Percentiles rank a stretch among this genome's conserved stretches.
These are phyloP conservation scores for Poecilia velifera DNA, from an alignment of 2,797 vertebrate genomes.

Conservation along the genomic window DNA sequence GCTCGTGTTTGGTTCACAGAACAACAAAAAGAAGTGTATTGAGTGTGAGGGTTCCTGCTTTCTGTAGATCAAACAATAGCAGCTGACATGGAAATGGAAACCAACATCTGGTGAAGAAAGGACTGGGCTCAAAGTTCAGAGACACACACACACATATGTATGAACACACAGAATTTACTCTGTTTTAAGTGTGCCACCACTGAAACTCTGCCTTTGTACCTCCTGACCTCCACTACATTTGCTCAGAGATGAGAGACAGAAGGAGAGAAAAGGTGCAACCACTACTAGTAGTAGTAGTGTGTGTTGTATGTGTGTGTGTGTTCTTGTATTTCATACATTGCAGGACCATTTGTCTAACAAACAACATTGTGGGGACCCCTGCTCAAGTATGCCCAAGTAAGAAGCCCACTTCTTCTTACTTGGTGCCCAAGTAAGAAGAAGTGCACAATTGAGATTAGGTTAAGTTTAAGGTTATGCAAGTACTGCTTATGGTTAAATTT, in stretches of 20 bases:
- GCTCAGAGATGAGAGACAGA: slow-evolving; percentile 28
- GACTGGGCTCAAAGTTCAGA: slow-evolving; percentile 11
- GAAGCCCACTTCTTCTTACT: no score
- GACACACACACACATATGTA: background rate
- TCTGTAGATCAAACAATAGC: slow-evolving; percentile 27
- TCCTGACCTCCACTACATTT: slow-evolving; percentile 34
- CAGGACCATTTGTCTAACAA: no score
- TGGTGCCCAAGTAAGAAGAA: no score
- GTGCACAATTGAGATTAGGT: no score
- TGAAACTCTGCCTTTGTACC: slow-evolving; percentile 32
- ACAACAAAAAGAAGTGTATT: background rate
- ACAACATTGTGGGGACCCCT: no score
- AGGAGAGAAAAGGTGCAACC: background rate
- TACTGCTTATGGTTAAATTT: no score
- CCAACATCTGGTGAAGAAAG: slow-evolving; percentile 19
- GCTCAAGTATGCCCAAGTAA: no score
- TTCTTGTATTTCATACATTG: no score
- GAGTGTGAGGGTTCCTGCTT: background rate
- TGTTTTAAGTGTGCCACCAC: slow-evolving; percentile 9
- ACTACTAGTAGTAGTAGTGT: no score
- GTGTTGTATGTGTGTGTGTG: background rate
- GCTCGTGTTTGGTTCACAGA: slow-evolving; percentile 21
- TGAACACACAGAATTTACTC: slow-evolving; percentile 10
- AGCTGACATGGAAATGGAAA: slow-evolving; percentile 13
- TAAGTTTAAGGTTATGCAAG: no score